These are phyloP conservation scores for Pyrrhia umbra DNA, from an alignment of 2,888 invertebrate genomes.

Conservation along the genomic window DNA sequence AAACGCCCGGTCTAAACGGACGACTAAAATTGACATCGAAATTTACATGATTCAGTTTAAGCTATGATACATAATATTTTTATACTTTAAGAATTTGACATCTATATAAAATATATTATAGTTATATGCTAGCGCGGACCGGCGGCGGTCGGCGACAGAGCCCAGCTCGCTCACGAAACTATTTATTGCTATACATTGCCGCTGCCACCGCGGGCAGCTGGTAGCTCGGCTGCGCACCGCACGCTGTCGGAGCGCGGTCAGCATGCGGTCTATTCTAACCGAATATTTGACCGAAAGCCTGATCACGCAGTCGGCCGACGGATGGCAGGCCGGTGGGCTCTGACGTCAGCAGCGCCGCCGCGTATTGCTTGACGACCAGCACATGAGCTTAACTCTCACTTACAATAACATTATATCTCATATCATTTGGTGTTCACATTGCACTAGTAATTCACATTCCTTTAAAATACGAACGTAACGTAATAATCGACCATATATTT, in stretches of 20 bases:
- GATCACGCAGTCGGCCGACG: too few species aligned
- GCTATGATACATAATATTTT: constrained; percentile 85
- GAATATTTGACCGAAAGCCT: too few species aligned
- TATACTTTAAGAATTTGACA: constrained; percentile 83
- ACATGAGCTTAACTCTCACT: constrained; percentile 69
- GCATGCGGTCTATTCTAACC: not conserved
- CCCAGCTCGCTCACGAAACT: constrained; percentile 1
- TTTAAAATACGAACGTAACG: constrained; percentile 67
- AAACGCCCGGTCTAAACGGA: constrained; percentile 77
- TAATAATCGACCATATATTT: constrained; percentile 67
- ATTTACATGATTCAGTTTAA: constrained; percentile 86
- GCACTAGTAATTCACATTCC: constrained; percentile 75
- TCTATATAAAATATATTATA: constrained; percentile 87
- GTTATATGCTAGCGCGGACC: constrained; percentile 62
- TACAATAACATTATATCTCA: constrained; percentile 66
- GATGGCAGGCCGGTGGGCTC: constrained; percentile 7
- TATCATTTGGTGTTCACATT: constrained; percentile 86
- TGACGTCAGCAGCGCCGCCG: constrained; percentile 47
- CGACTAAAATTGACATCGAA: constrained; percentile 89
- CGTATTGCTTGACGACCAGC: constrained; percentile 63
- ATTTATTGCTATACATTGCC: constrained; percentile 50
- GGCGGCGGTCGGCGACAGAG: constrained; percentile 19
- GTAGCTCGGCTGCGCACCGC: constrained; percentile 3
- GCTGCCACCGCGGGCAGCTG: constrained; percentile 23
- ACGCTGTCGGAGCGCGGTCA: not conserved